Evolutionary conservation across 2,888 invertebrate genomes (phyloP), one percentile per base, ranked within the genome.

Genomic region (Parnassius mnemosyne): DNA sequence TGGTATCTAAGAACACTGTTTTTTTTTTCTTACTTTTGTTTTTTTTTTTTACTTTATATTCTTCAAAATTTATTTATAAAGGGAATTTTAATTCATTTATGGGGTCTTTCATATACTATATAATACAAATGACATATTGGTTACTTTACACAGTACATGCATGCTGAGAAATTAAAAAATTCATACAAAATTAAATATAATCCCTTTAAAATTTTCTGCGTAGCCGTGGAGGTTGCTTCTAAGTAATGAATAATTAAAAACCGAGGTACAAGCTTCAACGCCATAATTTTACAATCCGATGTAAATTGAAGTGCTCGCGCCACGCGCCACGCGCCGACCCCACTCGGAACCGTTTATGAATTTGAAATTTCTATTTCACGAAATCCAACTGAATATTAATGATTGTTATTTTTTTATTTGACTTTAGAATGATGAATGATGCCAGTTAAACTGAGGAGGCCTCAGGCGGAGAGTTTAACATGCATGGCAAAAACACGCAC

Each of bases 261-360:
- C 10, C 34, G 34, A 34, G 13, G 5, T 13, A 51, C 52, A 41
- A 53, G 41, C 53, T 25, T 47, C 11, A 47, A 16, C 53, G 13
- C 20, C 16, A n/a, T 43, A 10, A 13, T n/a, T 43, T 11, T 41
- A 43, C 2, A 47, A 60, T 54, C 43, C 20, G 41, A 9, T 11
- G 53, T 34, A 44, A 25, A 53, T 53, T 60, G 55, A 55, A 60
- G 50, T 20, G 44, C 44, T 34, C 34, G 34, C 49, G 43, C 20
- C 34, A 5, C 34, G 34, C 49, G 43, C 20, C 34, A 5, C 44
- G 44, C 50, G 44, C 34, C 50, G 12, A 44, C 49, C 47, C 49
- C 50, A 34, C 54, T 51, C 44, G 16, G 54, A 54, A 54, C n/a
- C 9, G 43, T 55, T 60, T 44, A 55, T 55, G 50, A 55, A 60